Percentiles rank a stretch among this genome's conserved stretches.
phyloP scores from a whole-genome alignment of 2,888 invertebrate genomes.

The Hemaris fuciformis region DNA sequence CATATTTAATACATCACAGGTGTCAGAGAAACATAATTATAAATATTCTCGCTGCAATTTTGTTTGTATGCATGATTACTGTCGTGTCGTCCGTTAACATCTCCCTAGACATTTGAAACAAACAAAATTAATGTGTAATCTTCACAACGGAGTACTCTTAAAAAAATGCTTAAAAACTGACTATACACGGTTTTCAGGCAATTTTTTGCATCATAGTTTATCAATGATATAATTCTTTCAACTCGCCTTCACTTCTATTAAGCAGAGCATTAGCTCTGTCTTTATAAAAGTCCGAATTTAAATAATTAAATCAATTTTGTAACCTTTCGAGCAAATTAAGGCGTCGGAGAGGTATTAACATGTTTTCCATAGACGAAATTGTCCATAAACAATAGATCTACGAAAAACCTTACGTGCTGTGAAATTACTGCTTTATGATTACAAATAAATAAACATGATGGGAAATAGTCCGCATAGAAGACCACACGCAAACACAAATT shows the following conservation, averaged over 20 bases:
- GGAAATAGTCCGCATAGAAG: constrained; percentile 42
- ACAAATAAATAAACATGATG: background rate
- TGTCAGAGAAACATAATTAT: constrained; percentile 70
- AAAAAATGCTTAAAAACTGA: background rate
- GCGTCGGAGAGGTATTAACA: background rate
- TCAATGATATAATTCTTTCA: background rate
- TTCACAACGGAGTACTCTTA: background rate
- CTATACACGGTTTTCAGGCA: background rate
- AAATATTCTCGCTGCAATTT: constrained; percentile 41
- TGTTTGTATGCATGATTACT: constrained; percentile 7
- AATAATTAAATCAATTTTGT: background rate
- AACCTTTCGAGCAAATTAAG: background rate
- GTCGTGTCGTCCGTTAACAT: constrained; percentile 30
- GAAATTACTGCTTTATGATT: background rate
- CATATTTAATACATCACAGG: constrained; percentile 86
- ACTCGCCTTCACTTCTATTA: background rate
- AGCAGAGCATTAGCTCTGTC: no score
- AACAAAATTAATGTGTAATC: constrained; percentile 47
- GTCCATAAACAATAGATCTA: background rate
- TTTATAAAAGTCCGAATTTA: background rate
- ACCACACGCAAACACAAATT: constrained; percentile 65
- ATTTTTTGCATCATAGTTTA: background rate
- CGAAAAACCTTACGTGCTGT: background rate
- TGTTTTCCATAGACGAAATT: background rate
- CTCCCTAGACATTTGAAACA: constrained; percentile 49